These are phyloP conservation scores for Drosophila pandora DNA, from an alignment of 1,140 invertebrate species.

Conservation along the genomic window DNA sequence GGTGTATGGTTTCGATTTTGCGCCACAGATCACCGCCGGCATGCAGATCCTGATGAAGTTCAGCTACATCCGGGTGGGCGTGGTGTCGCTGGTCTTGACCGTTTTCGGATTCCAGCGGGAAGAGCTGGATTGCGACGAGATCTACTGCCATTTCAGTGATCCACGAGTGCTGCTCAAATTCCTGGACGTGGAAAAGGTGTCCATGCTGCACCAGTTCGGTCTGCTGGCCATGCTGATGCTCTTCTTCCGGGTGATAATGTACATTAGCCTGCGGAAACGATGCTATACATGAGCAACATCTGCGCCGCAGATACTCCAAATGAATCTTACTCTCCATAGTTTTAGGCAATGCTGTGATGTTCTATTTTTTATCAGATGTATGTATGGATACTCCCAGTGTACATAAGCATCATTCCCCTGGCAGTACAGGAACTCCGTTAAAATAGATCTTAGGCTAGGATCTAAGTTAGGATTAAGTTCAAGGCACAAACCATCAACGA, in stretches of 20 bases:
- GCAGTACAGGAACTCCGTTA: constrained; percentile 4
- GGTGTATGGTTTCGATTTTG: constrained; percentile 88
- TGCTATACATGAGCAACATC: constrained; percentile 84
- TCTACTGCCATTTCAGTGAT: constrained; percentile 87
- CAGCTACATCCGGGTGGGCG: constrained; percentile 87
- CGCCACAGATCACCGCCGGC: constrained; percentile 85
- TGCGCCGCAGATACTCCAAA: not conserved
- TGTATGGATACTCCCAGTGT: constrained; percentile 23
- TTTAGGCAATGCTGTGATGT: constrained; percentile 70
- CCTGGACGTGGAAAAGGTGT: constrained; percentile 85
- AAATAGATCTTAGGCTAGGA: constrained; percentile 4
- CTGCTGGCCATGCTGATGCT: constrained; percentile 85
- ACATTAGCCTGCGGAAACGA: constrained; percentile 85
- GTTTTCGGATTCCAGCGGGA: constrained; percentile 86
- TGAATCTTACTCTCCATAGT: constrained; percentile 45
- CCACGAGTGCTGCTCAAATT: constrained; percentile 86
- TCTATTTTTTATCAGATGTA: constrained; percentile 56
- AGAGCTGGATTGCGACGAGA: constrained; percentile 85
- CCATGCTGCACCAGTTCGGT: constrained; percentile 85
- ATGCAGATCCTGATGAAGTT: constrained; percentile 87
- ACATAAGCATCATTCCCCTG: constrained; percentile 16
- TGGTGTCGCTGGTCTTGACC: constrained; percentile 86
- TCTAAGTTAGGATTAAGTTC: constrained; percentile 13
- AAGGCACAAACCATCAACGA: not conserved
- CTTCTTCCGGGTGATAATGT: constrained; percentile 85